Conservation (phyloP, 2,113 vertebrate species). For the Tachuris rubrigastra region DNA sequence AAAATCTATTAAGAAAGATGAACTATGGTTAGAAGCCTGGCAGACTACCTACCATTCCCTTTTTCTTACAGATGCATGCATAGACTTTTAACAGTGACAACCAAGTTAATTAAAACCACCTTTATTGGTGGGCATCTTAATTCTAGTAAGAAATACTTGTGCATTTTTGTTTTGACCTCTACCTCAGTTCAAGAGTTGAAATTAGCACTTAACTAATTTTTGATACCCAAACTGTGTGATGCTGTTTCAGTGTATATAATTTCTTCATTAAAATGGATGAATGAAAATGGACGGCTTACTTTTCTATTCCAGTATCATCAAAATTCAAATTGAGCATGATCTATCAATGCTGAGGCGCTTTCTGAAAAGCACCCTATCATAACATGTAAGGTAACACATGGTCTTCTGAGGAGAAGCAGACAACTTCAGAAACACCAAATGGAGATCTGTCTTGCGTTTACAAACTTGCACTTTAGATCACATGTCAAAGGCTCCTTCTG, state of each 20-base stretch:
- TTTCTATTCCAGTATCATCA: not conserved
- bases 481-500: not conserved
- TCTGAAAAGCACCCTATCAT: not conserved
- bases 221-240: not conserved
- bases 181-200: not conserved
- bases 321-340: not conserved
- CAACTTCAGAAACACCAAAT: not conserved
- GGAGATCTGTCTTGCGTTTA: not conserved
- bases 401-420: not conserved
- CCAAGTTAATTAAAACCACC: not conserved
- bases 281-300: not conserved
- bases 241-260: not conserved
- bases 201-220: not conserved
- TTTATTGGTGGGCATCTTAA: not conserved
- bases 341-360: not conserved
- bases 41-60: not conserved
- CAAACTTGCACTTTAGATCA: not conserved
- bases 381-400: not conserved
- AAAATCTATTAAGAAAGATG: constrained; percentile 80
- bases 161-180: not conserved
- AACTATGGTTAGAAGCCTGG: not conserved
- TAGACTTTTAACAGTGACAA: not conserved
- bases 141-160: not conserved
- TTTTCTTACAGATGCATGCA: not conserved
- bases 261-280: not conserved